Percentiles rank a stretch among this genome's conserved stretches.
phyloP scores from a whole-genome alignment of 2,888 invertebrate species.

The Caenorhabditis imperialis region DNA sequence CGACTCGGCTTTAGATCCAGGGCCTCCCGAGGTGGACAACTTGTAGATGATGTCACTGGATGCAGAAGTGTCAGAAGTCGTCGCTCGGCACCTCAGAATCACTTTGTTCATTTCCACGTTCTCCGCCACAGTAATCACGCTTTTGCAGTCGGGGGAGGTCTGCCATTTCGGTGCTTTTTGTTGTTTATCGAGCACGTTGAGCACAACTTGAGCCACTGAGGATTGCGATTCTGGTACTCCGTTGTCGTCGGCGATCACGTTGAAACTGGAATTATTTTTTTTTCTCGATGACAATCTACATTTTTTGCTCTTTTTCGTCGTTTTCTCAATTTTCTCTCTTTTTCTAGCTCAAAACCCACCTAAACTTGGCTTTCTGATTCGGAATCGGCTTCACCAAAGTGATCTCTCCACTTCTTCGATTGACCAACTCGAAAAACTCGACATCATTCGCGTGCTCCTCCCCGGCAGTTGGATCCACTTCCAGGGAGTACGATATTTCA shows the following conservation, averaged over 20 bases:
- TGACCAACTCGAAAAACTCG: conserved; percentile 61
- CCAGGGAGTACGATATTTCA: conserved; percentile 70
- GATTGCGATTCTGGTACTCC: conserved; percentile 83
- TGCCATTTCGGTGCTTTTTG: conserved; percentile 76
- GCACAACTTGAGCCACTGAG: conserved; percentile 86
- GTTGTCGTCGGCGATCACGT: conserved; percentile 87
- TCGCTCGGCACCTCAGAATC: conserved; percentile 71
- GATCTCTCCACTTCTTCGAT: conserved; percentile 63
- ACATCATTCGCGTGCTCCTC: conserved; percentile 62
- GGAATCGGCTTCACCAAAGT: conserved; percentile 64
- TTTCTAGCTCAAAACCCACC: too few species aligned
- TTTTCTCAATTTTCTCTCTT: too few species aligned
- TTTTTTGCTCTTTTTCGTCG: too few species aligned
- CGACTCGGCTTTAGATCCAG: conserved; percentile 56
- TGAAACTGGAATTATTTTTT: too few species aligned
- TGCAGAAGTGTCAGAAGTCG: conserved; percentile 60
- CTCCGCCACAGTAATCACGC: conserved; percentile 65
- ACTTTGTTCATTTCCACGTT: conserved; percentile 71
- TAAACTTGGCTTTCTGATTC: conserved; percentile 71
- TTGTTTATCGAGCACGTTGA: conserved; percentile 67
- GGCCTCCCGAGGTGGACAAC: conserved; percentile 50
- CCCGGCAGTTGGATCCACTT: conserved; percentile 66
- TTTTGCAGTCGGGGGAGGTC: conserved; percentile 62
- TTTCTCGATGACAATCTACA: too few species aligned
- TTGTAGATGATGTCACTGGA: conserved; percentile 45